A percentile compares a stretch with the other conserved stretches of the same genome.
Evolutionary conservation across 2,888 invertebrate species (phyloP).

Genomic region (Diachrysia chrysitis): DNA sequence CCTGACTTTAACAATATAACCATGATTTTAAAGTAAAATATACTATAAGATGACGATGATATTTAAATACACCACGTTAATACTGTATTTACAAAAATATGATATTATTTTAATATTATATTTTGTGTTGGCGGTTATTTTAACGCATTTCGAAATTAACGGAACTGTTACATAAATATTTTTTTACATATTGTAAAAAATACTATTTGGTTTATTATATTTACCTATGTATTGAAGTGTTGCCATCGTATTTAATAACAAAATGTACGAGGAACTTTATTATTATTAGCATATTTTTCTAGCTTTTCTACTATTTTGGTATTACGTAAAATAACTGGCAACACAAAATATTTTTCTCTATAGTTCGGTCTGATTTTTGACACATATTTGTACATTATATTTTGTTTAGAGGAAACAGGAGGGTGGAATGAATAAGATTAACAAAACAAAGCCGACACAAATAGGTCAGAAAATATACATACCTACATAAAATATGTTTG

Average conservation of each 20-base stretch:
- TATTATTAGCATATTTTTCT: not conserved
- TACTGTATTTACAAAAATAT: conserved; percentile 84
- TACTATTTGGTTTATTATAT: not conserved
- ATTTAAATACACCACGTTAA: conserved; percentile 71
- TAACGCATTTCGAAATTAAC: conserved; percentile 25
- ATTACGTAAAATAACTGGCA: conserved; percentile 41
- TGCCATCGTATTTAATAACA: conserved; percentile 1
- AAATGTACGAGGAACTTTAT: conserved; percentile 2
- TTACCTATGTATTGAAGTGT: not conserved
- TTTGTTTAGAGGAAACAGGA: conserved; percentile 59
- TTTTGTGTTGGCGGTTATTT: conserved; percentile 61
- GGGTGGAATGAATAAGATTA: conserved; percentile 41
- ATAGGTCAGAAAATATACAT: conserved; percentile 7
- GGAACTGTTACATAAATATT: not conserved
- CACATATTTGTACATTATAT: conserved; percentile 81
- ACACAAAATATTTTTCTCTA: conserved; percentile 44
- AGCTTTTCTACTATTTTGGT: conserved; percentile 30
- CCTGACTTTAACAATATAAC: conserved; percentile 72
- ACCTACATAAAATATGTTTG: not conserved
- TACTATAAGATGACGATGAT: conserved; percentile 65
- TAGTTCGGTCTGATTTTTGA: conserved; percentile 71
- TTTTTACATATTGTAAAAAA: not conserved
- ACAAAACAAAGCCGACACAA: conserved; percentile 27
- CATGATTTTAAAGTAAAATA: conserved; percentile 69
- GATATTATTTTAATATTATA: conserved; percentile 56